Percentiles rank a stretch among this genome's conserved stretches.
Evolutionary conservation across 2,797 vertebrate species (phyloP).

Genomic region (Centroberyx gerrardi): DNA sequence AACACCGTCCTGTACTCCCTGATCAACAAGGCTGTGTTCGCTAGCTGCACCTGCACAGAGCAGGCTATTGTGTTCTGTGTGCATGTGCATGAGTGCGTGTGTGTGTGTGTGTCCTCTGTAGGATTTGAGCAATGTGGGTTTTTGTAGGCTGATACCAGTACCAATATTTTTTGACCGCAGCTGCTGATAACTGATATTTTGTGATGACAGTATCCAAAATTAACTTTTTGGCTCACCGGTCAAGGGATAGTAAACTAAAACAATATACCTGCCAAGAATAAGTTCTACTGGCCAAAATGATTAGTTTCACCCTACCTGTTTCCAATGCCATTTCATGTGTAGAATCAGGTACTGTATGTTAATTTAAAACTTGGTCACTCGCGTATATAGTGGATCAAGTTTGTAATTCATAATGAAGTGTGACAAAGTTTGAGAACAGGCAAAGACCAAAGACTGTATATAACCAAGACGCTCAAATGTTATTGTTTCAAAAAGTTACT

Average conservation of each 20-base stretch:
- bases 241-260: conserved; percentile 14
- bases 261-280: not conserved
- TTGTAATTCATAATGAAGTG: too few relatives aligned
- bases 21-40: conserved; percentile 46
- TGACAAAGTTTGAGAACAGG: too few relatives aligned
- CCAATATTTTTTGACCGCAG: conserved; percentile 22
- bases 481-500: too few relatives aligned
- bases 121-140: not conserved
- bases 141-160: conserved; percentile 19
- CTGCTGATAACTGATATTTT: conserved; percentile 27
- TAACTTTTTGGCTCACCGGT: not conserved
- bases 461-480: too few relatives aligned
- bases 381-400: too few relatives aligned
- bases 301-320: too few relatives aligned
- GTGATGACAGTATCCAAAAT: conserved; percentile 10
- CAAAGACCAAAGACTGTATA: too few relatives aligned
- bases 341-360: too few relatives aligned
- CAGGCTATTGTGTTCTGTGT: conserved; percentile 54
- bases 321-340: too few relatives aligned
- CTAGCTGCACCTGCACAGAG: conserved; percentile 76
- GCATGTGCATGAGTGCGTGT: not conserved
- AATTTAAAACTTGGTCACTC: too few relatives aligned
- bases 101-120: conserved; percentile 45
- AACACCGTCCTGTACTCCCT: conserved; percentile 57
- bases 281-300: too few relatives aligned